phyloP scores from a whole-genome alignment of 2,113 vertebrate genomes.

The Sinocyclocheilus rhinocerous region DNA sequence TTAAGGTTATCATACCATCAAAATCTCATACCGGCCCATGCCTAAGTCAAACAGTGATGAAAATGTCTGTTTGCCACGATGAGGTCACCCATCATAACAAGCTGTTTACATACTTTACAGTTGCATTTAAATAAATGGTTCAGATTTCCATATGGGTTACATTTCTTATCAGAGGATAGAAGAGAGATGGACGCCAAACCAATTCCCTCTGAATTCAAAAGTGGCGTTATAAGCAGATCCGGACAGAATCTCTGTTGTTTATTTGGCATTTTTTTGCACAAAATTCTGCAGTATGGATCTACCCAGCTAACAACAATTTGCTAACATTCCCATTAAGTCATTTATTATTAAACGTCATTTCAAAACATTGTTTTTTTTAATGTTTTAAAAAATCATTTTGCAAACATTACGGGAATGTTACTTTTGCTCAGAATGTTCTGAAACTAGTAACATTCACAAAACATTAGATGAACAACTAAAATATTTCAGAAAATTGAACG shows the following conservation, averaged over 20 bases:
- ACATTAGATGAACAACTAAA: no score
- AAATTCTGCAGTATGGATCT: not conserved
- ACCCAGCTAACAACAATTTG: no score
- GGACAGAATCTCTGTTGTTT: not conserved
- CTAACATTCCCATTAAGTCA: no score
- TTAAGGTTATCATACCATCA: no score
- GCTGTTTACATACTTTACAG: slow-evolving; percentile 5
- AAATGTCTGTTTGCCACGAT: not conserved
- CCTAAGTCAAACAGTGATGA: not conserved
- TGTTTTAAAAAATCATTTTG: no score
- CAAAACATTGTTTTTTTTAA: no score
- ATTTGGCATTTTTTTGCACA: not conserved
- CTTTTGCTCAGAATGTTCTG: no score
- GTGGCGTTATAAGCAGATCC: not conserved
- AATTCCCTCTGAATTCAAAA: not conserved
- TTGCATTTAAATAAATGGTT: not conserved
- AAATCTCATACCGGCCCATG: no score
- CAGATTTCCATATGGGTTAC: not conserved
- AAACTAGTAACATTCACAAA: no score
- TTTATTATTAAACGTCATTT: no score
- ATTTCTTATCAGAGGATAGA: not conserved
- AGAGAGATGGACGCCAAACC: not conserved
- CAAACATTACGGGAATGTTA: no score
- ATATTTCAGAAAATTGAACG: no score
- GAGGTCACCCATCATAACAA: not conserved